Conservation (phyloP, 2,888 invertebrate species). For the Parnassius apollo region DNA sequence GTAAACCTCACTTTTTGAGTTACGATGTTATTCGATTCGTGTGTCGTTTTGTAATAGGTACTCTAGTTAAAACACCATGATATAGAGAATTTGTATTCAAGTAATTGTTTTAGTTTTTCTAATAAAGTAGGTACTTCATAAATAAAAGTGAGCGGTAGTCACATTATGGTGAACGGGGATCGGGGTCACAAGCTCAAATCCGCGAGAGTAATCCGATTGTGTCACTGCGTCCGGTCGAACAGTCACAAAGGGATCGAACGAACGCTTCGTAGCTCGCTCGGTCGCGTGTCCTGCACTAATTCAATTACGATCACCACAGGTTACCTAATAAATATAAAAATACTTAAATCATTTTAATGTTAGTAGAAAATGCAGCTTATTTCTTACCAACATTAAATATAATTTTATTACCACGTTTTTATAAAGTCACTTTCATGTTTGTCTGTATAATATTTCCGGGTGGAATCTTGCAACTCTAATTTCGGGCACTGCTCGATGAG, state of each 20-base stretch:
- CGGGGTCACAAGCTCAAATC: conserved; percentile 64
- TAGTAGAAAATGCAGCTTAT: background rate
- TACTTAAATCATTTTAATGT: background rate
- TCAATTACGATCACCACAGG: conserved; percentile 53
- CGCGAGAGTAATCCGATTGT: conserved; percentile 70
- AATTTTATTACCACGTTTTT: too few relatives aligned
- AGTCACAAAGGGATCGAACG: conserved; percentile 48
- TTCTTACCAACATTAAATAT: background rate
- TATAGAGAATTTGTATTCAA: too few relatives aligned
- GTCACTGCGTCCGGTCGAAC: conserved; percentile 37
- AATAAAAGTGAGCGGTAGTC: conserved; percentile 8
- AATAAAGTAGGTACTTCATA: too few relatives aligned
- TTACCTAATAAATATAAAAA: background rate
- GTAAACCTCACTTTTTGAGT: too few relatives aligned
- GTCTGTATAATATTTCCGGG: too few relatives aligned
- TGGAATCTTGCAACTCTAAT: too few relatives aligned
- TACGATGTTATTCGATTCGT: too few relatives aligned
- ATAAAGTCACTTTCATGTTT: too few relatives aligned
- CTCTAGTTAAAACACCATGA: too few relatives aligned
- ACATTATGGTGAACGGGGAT: conserved; percentile 36
- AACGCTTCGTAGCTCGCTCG: conserved; percentile 55
- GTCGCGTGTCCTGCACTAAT: conserved; percentile 62
- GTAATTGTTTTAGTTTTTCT: too few relatives aligned
- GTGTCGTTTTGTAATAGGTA: background rate
- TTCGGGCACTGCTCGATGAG: too few relatives aligned